Evolutionary conservation across 2,113 vertebrate species (phyloP), one percentile per base, ranked within the genome.

Genomic region (Talpa occidentalis): DNA sequence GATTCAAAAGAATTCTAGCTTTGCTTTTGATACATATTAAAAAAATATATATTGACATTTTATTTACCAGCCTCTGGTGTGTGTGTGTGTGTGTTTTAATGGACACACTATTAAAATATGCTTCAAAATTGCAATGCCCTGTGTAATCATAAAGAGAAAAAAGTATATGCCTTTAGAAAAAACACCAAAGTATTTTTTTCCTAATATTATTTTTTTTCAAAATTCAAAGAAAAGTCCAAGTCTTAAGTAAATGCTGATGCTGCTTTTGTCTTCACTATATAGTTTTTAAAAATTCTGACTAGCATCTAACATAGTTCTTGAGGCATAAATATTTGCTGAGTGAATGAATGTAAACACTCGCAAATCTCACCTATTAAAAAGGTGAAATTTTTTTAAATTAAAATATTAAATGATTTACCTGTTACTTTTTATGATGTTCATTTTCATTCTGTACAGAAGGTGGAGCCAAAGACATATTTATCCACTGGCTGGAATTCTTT

Each of bases 381-480:
- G 16, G 21, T 78, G 28, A 60, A 76, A 54, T 47, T 64, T 78
- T 64, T 73, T 9, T 30, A 91, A 94, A 17, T 28, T 59, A 26
- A 91, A 60, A 40, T 15, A 56, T 40, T 54, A 72, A 66, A 72
- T 42, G 37, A 40, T 56, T 90, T 85, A 49, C 10, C 32, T 49
- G 60, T 81, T 49, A 47, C 47, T 79, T 80, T 70, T 69, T 66
- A 44, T 3, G 22, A 59, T 92, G 95, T 96, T 98, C 95, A 96
- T 98, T 98, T 97, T 97, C 97, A 94, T 86, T 98, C 89, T 92
- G 97, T 96, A 98, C 98, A 98, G 98, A 97, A 98, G 98, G 97
- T 98, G 98, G 98, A 97, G 98, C 98, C 98, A 98, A 96, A 98
- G 97, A 97, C 98, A 97, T 93, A 98, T 97, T 96, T 96, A 98